Conservation (phyloP, 2,113 vertebrate species). For the Catharus bicknelli region DNA sequence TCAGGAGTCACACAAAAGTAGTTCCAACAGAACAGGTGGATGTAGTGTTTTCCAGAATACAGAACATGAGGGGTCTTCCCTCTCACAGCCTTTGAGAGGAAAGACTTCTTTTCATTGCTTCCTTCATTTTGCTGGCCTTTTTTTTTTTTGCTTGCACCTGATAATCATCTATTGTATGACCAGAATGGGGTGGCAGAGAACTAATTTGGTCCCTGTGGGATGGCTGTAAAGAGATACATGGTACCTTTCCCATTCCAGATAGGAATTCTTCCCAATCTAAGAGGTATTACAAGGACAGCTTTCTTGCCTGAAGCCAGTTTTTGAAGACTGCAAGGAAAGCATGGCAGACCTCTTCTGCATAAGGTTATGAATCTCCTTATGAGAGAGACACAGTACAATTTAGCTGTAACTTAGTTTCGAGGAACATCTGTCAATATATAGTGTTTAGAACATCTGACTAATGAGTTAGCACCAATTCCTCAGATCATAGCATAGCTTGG, state of each 20-base stretch:
- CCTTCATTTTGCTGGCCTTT: not conserved
- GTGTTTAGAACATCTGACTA: not conserved
- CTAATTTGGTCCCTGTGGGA: not conserved
- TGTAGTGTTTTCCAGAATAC: not conserved
- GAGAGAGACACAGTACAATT: not conserved
- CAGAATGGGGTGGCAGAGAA: not conserved
- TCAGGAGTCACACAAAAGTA: not conserved
- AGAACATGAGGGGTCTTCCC: not conserved
- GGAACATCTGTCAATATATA: not conserved
- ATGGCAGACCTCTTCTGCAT: not conserved
- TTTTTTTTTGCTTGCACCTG: not conserved
- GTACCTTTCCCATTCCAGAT: rapidly evolving
- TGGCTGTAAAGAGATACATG: not conserved
- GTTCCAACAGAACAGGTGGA: not conserved
- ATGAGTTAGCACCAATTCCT: not conserved
- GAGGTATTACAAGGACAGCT: not conserved
- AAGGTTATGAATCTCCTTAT: not conserved
- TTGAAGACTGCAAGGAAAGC: not conserved
- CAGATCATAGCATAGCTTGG: not conserved
- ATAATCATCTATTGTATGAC: not conserved
- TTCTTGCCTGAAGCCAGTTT: not conserved
- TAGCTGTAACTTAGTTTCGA: not conserved
- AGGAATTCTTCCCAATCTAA: not conserved
- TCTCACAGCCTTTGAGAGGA: not conserved
- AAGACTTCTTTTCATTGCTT: not conserved